Evolutionary conservation across 2,888 invertebrate species (phyloP).

Genomic region (Scelioninae gen. 2): DNA sequence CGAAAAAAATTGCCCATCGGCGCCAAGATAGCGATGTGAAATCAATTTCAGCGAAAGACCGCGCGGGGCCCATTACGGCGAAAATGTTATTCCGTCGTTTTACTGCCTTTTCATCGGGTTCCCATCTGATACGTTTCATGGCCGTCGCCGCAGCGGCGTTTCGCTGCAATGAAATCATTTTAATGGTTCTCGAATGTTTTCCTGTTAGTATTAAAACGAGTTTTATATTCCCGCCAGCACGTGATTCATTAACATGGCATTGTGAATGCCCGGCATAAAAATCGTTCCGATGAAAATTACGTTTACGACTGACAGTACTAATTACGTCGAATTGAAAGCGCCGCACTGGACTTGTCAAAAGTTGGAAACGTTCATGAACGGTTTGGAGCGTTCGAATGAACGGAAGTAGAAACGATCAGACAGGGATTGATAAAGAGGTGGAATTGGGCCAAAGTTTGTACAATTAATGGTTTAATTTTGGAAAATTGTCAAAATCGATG

Average conservation of each 20-base stretch:
- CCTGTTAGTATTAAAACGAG: conserved; percentile 41
- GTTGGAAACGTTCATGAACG: no score
- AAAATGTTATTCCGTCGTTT: conserved; percentile 48
- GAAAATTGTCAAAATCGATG: no score
- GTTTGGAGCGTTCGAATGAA: no score
- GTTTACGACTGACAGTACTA: conserved; percentile 44
- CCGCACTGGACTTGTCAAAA: conserved; percentile 1
- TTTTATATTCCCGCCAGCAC: conserved; percentile 45
- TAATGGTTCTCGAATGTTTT: conserved; percentile 45
- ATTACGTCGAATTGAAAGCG: conserved; percentile 31
- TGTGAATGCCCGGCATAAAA: conserved; percentile 26
- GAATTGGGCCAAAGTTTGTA: no score
- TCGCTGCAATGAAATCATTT: conserved; percentile 50
- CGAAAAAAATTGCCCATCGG: neutral
- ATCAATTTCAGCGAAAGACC: conserved; percentile 41
- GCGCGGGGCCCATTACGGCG: conserved; percentile 30
- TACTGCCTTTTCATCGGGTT: conserved; percentile 54
- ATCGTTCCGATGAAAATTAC: conserved; percentile 29
- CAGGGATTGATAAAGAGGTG: no score
- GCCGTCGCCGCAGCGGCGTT: conserved; percentile 36
- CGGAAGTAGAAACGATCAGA: no score
- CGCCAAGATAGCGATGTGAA: conserved; percentile 9
- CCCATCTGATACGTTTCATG: conserved; percentile 48
- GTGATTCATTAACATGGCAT: conserved; percentile 53
- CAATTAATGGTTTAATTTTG: no score